Evolutionary conservation across 2,113 vertebrate genomes (phyloP).

Genomic region (Eolophus roseicapilla): DNA sequence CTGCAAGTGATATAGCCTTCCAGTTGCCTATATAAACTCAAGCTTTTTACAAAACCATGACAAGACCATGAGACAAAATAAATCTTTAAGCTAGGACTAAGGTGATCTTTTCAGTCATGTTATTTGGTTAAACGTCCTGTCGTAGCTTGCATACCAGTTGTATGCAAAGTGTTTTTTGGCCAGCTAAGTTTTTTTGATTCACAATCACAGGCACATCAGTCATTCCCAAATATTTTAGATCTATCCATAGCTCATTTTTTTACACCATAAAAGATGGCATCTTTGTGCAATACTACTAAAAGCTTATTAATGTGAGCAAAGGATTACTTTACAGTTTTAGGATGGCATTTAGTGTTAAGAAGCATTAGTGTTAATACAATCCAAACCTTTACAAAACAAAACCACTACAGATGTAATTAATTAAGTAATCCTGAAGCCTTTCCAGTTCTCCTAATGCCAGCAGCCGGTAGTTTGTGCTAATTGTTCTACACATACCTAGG

Average conservation of each 20-base stretch:
- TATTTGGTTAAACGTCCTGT: background rate
- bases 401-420: background rate
- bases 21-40: background rate
- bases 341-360: background rate
- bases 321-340: background rate
- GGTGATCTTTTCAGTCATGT: background rate
- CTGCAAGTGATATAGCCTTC: background rate
- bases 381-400: background rate
- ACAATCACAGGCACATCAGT: background rate
- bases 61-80: background rate
- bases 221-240: background rate
- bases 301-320: background rate
- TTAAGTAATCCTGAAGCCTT: background rate
- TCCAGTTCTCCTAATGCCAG: background rate
- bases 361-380: background rate
- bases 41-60: background rate
- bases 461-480: background rate
- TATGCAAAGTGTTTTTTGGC: background rate
- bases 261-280: background rate
- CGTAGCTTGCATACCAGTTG: background rate
- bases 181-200: background rate
- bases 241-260: background rate
- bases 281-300: background rate
- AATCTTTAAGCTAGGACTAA: background rate
- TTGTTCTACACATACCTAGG: background rate